phyloP scores from a whole-genome alignment of 2,797 vertebrate species.

The Glyptemys insculpta region DNA sequence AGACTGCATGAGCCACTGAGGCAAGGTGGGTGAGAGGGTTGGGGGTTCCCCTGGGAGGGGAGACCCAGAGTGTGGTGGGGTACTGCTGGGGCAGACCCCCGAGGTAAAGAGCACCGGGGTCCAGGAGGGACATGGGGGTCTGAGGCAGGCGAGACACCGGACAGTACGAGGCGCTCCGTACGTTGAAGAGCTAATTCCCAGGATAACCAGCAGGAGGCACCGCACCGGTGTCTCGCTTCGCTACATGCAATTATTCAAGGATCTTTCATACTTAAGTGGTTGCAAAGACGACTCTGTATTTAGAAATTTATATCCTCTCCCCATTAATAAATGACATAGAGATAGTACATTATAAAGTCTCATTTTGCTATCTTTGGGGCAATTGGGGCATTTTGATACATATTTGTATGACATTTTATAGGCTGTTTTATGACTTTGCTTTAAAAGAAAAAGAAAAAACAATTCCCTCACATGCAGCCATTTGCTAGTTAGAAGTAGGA shows the following conservation, averaged over 20 bases:
- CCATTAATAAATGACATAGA: not conserved
- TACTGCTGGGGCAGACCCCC: no score
- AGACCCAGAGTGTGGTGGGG: no score
- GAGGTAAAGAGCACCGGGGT: no score
- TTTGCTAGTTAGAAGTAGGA: not conserved
- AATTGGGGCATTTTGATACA: not conserved
- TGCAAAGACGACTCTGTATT: not conserved
- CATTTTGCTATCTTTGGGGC: fast-evolving
- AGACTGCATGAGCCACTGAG: no score
- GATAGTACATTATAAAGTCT: not conserved
- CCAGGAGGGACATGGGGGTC: no score
- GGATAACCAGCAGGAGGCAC: no score
- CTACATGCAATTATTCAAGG: not conserved
- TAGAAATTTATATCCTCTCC: not conserved
- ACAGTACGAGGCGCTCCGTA: no score
- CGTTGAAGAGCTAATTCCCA: no score
- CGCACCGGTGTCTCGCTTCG: no score
- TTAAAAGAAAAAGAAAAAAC: not conserved
- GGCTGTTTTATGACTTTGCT: not conserved
- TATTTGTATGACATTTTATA: not conserved
- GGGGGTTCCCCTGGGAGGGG: no score
- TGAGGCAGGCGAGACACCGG: no score
- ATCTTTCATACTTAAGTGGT: not conserved
- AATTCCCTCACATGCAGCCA: not conserved
- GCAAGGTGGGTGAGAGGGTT: no score